Evolutionary conservation across 2,797 vertebrate species (phyloP).

Genomic region (Paramormyrops hopkinsi): DNA sequence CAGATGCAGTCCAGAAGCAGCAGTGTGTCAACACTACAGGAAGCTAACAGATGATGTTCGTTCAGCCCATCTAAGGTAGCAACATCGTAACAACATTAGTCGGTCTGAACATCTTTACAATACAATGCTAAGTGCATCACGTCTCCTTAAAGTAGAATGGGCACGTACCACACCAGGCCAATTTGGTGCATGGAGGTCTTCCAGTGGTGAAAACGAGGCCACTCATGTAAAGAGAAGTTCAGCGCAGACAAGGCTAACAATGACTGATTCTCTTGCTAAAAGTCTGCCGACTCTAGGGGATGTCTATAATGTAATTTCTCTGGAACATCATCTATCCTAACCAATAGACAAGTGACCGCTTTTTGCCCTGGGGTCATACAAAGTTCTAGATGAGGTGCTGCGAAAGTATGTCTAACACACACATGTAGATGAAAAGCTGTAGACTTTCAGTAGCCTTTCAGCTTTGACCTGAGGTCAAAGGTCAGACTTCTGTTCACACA

Average conservation of each 20-base stretch:
- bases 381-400: constrained; percentile 55
- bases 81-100: constrained; percentile 6
- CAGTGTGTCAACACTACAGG: not conserved
- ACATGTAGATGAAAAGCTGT: constrained; percentile 23
- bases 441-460: constrained; percentile 22
- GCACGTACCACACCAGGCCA: constrained; percentile 43
- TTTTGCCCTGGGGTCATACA: constrained; percentile 52
- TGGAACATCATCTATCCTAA: constrained; percentile 61
- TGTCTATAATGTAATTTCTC: constrained; percentile 65
- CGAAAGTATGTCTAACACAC: constrained; percentile 36
- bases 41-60: not conserved
- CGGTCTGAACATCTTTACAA: not conserved
- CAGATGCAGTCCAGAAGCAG: not conserved
- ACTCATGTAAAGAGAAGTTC: constrained; percentile 50
- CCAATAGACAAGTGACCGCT: constrained; percentile 62
- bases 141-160: not conserved
- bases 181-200: constrained; percentile 52
- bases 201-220: constrained; percentile 52
- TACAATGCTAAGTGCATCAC: not conserved
- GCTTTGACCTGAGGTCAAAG: not conserved
- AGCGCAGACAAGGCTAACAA: constrained; percentile 51
- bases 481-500: not conserved
- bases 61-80: not conserved
- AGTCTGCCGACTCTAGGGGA: constrained; percentile 54
- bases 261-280: constrained; percentile 51